These are phyloP conservation scores for Heptranchias perlo DNA, from an alignment of 2,113 vertebrate genomes.

Conservation along the genomic window DNA sequence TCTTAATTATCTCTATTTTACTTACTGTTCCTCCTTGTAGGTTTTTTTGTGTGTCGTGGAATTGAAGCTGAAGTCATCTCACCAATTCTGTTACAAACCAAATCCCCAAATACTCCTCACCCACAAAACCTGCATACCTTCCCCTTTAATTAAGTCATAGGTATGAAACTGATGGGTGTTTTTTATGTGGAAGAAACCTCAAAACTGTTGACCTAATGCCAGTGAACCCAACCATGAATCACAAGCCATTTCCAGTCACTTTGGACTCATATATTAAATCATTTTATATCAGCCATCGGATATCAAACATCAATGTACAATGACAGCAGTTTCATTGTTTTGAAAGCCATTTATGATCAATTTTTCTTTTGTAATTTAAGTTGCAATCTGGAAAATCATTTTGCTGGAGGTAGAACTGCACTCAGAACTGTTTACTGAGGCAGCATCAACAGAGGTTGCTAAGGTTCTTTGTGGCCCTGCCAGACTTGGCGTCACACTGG, in stretches of 20 bases:
- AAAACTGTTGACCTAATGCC: neutral
- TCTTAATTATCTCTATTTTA: neutral
- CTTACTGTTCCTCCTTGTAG: neutral
- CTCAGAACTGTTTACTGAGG: neutral
- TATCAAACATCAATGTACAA: neutral
- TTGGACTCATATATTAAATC: neutral
- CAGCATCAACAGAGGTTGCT: neutral
- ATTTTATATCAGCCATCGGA: neutral
- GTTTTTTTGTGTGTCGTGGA: neutral
- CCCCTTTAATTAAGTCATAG: neutral
- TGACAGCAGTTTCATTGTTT: neutral
- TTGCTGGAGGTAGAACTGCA: neutral
- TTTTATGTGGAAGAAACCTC: neutral
- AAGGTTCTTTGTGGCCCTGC: neutral
- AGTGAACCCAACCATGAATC: neutral
- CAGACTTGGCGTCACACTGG: neutral
- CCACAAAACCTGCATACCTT: neutral
- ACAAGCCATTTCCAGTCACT: neutral
- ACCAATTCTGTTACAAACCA: neutral
- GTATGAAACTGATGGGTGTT: neutral
- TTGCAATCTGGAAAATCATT: neutral
- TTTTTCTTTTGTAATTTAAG: neutral
- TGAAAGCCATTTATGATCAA: neutral
- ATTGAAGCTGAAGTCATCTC: neutral
- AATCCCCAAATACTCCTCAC: neutral